Evolutionary conservation across 2,888 invertebrate genomes (phyloP), one percentile per base, ranked within the genome.

Genomic region (Catocala nupta): DNA sequence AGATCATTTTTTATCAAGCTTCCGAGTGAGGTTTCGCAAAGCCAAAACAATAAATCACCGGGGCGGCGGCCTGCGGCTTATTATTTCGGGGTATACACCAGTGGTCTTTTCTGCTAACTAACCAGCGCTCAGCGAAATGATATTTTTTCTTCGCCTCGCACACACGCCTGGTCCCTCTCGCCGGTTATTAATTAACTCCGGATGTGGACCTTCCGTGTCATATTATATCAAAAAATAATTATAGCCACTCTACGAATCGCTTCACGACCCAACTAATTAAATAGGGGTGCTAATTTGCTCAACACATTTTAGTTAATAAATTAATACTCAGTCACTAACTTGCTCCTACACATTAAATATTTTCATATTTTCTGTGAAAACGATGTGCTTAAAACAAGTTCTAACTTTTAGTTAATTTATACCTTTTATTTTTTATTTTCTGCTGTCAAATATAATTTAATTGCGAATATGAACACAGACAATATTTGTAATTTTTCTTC

Each of bases 11-110:
- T 92, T 93, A 92, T 88, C 88, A 84, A 81, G 83, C 84, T 89
- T 89, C 89, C 88, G 88, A 89, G 89, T 90, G 90, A 89, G 92
- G 90, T 90, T 90, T 87, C 89, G 85, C 87, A 89, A 90, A 92
- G 92, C 90, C 88, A 88, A 89, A 90, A 91, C 89, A 88, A 93
- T 93, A 92, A 92, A 93, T 92, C 92, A 92, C 86, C 77, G 80
- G 81, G 80, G 82, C 73, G 84, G 85, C 85, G 87, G 88, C 82
- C 82, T 87, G 86, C 80, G 88, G 90, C 87, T 92, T 92, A 92
- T 91, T 93, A 92, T 93, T 91, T 91, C 84, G 85, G 86, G 81
- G 84, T 83, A 85, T 87, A 88, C 83, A 85, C 85, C 84, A 83
- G 75, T 81, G 82, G 81, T 84, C 83, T 87, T 85, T 86, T 86